Evolutionary conservation across 2,797 vertebrate species (phyloP).

Genomic region (Coregonus suidteri): DNA sequence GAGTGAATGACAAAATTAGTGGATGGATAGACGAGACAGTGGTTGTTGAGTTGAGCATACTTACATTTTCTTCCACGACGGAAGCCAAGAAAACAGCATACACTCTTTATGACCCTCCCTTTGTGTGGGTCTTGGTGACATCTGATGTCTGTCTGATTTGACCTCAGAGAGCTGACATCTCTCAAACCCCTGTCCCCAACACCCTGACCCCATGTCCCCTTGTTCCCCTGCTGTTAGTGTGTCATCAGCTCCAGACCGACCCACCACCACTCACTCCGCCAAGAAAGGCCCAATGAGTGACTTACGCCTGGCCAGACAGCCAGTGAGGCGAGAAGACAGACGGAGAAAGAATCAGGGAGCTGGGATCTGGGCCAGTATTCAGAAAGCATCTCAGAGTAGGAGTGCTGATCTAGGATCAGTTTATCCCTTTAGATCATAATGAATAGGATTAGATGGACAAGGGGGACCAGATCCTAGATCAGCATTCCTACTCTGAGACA

Average conservation of each 20-base stretch:
- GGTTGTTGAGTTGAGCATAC: background rate
- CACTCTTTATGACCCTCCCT: background rate
- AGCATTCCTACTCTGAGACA: background rate
- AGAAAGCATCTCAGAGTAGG: background rate
- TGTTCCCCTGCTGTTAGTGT: slow-evolving; percentile 44
- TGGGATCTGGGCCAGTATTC: background rate
- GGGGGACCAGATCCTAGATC: background rate
- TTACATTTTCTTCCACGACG: background rate
- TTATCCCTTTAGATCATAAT: background rate
- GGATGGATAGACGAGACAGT: background rate
- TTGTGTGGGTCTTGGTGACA: slow-evolving; percentile 20
- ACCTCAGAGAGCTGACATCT: slow-evolving; percentile 48
- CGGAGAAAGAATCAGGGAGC: slow-evolving; percentile 6
- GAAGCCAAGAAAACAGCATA: background rate
- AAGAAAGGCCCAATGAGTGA: slow-evolving; percentile 58
- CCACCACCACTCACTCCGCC: too few relatives aligned
- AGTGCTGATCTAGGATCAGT: background rate
- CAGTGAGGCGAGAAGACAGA: too few relatives aligned
- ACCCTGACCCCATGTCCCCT: too few relatives aligned
- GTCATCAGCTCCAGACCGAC: slow-evolving; percentile 56
- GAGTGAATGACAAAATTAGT: background rate
- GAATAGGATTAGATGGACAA: background rate
- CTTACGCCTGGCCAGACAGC: slow-evolving; percentile 44
- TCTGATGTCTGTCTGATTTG: slow-evolving; percentile 39
- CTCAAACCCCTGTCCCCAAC: slow-evolving; percentile 31